phyloP scores from a whole-genome alignment of 2,113 vertebrate genomes.

The Eupsittula cactorum region DNA sequence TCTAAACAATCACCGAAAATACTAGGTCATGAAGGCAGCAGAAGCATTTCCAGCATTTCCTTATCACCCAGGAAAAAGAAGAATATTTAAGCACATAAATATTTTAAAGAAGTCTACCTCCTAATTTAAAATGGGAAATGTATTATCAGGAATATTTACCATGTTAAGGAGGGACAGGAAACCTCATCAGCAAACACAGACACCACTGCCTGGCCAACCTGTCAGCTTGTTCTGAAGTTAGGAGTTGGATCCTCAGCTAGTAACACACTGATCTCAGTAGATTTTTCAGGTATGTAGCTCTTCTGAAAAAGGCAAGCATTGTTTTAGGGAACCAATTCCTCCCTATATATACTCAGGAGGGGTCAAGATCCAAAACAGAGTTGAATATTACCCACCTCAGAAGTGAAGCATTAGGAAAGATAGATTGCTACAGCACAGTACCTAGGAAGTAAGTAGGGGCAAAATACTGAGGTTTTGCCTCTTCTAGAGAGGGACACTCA shows the following conservation, averaged over 20 bases:
- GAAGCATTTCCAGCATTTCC: neutral
- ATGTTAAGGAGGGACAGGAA: neutral
- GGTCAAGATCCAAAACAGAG: neutral
- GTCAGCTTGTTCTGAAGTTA: neutral
- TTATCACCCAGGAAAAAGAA: neutral
- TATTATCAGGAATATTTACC: neutral
- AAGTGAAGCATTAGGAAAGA: neutral
- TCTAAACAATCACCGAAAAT: neutral
- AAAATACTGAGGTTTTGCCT: neutral
- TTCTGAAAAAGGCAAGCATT: neutral
- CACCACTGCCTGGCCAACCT: neutral
- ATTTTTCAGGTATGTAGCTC: neutral
- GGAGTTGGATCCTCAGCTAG: neutral
- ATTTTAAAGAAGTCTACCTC: neutral
- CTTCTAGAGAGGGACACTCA: neutral
- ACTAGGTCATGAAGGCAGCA: rapidly evolving
- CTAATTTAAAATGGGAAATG: neutral
- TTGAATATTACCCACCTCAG: neutral
- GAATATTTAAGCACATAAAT: neutral
- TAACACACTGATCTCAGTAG: neutral
- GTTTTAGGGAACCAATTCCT: neutral
- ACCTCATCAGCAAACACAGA: neutral
- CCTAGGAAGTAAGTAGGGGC: neutral
- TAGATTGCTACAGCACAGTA: neutral
- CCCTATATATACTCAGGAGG: neutral